phyloP scores from a whole-genome alignment of 2,113 vertebrate genomes.

The Perognathus longimembris region DNA sequence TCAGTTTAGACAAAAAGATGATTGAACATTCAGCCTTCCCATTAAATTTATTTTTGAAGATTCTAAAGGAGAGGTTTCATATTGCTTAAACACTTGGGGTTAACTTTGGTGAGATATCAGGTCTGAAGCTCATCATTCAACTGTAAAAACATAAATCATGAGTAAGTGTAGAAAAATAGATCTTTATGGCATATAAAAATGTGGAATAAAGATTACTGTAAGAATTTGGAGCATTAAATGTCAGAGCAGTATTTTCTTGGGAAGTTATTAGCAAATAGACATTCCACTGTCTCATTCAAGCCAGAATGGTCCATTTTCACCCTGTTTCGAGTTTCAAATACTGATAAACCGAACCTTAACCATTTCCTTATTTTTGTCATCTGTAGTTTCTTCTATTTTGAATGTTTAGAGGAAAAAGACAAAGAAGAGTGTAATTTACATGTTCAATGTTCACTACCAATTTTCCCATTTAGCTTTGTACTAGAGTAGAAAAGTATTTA shows the following conservation, averaged over 20 bases:
- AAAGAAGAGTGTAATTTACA: constrained; percentile 17
- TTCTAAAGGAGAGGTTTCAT: constrained; percentile 34
- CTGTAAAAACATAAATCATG: constrained; percentile 59
- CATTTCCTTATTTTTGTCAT: constrained; percentile 33
- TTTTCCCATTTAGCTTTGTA: not conserved
- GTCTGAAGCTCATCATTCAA: constrained; percentile 1
- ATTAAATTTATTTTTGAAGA: not conserved
- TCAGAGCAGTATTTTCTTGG: constrained; percentile 58
- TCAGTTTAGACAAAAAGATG: not conserved
- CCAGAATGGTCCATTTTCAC: not conserved
- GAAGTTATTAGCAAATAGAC: not conserved
- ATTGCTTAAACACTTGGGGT: constrained; percentile 47
- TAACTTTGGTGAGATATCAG: constrained; percentile 21
- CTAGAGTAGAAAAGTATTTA: not conserved
- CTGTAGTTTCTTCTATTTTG: not conserved
- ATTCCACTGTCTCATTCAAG: constrained; percentile 16
- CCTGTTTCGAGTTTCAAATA: constrained; percentile 36
- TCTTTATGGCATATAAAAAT: constrained; percentile 59
- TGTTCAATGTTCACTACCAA: constrained; percentile 17
- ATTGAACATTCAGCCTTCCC: not conserved
- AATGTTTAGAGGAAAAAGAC: constrained; percentile 28
- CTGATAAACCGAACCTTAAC: not conserved
- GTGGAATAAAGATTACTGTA: constrained; percentile 59
- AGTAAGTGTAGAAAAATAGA: constrained; percentile 62
- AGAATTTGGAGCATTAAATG: constrained; percentile 45